These are phyloP conservation scores for Oceanodroma leucorhoa DNA, from an alignment of 2,797 vertebrate species.

Conservation along the genomic window DNA sequence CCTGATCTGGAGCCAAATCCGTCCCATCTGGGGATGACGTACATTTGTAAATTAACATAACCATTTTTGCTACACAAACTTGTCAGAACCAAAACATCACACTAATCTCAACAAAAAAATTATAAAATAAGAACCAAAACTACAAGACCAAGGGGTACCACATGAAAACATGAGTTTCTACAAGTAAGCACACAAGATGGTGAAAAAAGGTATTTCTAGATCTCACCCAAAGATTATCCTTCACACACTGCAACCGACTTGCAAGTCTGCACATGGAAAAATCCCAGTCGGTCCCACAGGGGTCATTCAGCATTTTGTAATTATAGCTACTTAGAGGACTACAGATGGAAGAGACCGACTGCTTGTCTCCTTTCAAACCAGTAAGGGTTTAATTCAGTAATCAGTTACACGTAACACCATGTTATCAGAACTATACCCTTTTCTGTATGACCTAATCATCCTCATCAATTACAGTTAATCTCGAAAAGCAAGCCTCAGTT, in stretches of 20 bases:
- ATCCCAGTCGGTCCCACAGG: background rate
- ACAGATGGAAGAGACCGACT: background rate
- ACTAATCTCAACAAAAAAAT: background rate
- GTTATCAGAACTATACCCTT: background rate
- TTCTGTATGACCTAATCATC: background rate
- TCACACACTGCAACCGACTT: background rate
- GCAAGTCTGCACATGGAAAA: background rate
- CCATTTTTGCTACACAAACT: background rate
- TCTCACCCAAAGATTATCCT: background rate
- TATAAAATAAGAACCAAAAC: background rate
- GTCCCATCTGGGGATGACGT: background rate
- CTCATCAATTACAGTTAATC: background rate
- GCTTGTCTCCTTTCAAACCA: background rate
- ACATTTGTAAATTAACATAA: background rate
- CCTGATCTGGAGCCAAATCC: background rate
- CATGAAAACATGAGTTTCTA: background rate
- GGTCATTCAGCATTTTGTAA: background rate
- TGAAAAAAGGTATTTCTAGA: background rate
- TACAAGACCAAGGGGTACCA: background rate
- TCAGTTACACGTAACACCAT: background rate
- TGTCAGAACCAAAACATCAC: background rate
- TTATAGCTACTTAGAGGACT: background rate
- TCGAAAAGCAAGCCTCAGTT: background rate
- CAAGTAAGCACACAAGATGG: accelerated
- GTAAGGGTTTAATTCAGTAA: background rate